Base-by-base conservation (phyloP, 2,113 vertebrate genomes). In the Bufo bufo region DNA sequence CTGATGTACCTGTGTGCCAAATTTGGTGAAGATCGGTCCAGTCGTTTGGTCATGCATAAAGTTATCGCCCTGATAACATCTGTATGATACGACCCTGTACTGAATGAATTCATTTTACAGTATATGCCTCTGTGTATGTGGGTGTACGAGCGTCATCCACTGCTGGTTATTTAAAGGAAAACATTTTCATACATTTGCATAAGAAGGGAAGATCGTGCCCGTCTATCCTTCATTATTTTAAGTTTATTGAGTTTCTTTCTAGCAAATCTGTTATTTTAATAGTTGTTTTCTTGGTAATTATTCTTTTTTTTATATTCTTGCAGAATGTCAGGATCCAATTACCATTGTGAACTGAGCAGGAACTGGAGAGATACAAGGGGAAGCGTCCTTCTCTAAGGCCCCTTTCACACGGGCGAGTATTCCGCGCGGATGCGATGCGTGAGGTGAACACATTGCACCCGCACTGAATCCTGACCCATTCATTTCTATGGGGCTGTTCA, bases 181-280 rank as follows among this genome's bases (percentile, higher is more conserved):
- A 49, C 23, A 75, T 63, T 85, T 85, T 78, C 17, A 45, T 80
- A 59, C 13, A 87, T 87, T 80, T 87, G 52, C 77, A 87, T 87
- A 87, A 58, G 7, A 82, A 81, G 52, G 52, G 58, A n/a, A 9
- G 23, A 47, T 87, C 49, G 86, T 82, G 66, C 47, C 54, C 58
- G 5, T 61, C 13, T 49, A 47, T n/a, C 58, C n/a, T 20, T 59
- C 9, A 47, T 56, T 17, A 43, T 81, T 3, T 79, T 79, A 58
- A 4, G 33, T 6, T 6, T 6, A 58, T 17, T 65, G 17, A 47
- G 20, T 20, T 61, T 45, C 50, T 49, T 45, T 20, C 43, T 6
- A 63, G 33, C 4, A 50, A 49, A 56, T 56, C n/a, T 9, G 43
- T 20, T 61, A n/a, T 75, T 59, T 74, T 74, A 56, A 45, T 2